phyloP scores from a whole-genome alignment of 2,113 vertebrate genomes.

The Elephantulus edwardii region DNA sequence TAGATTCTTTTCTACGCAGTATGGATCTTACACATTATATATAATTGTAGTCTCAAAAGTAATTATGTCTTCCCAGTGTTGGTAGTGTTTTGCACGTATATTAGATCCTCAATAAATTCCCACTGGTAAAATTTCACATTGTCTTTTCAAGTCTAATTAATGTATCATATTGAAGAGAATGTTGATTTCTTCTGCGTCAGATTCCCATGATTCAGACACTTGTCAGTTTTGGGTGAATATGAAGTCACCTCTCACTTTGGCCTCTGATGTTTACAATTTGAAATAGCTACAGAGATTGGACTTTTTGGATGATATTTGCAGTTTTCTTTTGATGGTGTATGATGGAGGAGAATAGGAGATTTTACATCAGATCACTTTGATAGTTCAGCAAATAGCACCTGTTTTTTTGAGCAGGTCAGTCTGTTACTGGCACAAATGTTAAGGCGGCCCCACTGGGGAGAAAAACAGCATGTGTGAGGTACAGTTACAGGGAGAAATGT shows the following conservation, averaged over 20 bases:
- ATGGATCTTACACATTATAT: neutral
- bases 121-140: conserved; percentile 11
- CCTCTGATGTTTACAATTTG: neutral
- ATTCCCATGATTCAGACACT: neutral
- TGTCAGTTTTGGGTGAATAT: neutral
- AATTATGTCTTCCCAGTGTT: neutral
- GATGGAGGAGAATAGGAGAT: neutral
- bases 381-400: neutral
- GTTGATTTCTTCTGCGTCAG: neutral
- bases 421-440: too few relatives aligned
- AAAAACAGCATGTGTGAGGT: too few relatives aligned
- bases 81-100: neutral
- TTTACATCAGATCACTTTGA: neutral
- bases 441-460: too few relatives aligned
- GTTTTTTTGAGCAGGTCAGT: neutral
- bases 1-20: neutral
- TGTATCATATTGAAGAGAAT: neutral
- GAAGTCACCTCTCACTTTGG: neutral
- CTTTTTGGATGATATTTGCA: neutral
- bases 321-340: neutral
- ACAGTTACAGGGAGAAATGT: too few relatives aligned
- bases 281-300: neutral
- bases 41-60: neutral
- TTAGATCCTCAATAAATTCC: neutral
- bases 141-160: neutral